These are phyloP conservation scores for Ailurus styani DNA, from an alignment of 2,113 vertebrate genomes.

Conservation along the genomic window DNA sequence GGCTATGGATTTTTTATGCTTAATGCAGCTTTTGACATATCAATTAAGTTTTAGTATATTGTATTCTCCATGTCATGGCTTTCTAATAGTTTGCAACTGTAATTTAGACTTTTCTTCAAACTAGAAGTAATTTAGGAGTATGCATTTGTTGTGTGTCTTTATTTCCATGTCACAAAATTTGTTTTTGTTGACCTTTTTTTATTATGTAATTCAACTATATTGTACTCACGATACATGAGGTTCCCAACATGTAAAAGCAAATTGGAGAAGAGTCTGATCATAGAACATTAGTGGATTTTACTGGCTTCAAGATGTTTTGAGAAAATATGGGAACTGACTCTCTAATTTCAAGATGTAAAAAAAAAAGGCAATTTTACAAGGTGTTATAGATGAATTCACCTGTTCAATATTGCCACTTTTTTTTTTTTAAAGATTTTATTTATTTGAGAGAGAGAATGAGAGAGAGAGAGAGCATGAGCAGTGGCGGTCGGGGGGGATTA, in stretches of 20 bases:
- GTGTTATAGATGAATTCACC: not conserved
- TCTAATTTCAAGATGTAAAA: not conserved
- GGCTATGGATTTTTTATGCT: not conserved
- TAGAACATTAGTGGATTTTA: not conserved
- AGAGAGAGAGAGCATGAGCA: not conserved
- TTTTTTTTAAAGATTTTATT: not conserved
- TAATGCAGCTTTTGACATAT: not conserved
- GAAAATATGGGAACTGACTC: not conserved
- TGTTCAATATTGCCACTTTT: not conserved
- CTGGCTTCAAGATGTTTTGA: not conserved
- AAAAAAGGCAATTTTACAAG: not conserved
- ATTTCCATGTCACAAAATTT: not conserved
- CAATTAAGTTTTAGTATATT: not conserved
- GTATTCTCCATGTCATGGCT: not conserved
- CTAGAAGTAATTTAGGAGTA: not conserved
- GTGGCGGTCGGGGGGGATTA: not conserved
- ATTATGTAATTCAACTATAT: not conserved
- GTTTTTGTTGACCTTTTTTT: not conserved
- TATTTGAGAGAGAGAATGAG: not conserved
- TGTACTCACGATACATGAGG: not conserved
- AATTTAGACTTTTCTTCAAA: not conserved
- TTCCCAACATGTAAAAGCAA: not conserved
- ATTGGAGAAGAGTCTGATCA: not conserved
- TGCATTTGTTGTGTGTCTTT: not conserved
- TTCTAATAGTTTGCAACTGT: not conserved